Evolutionary conservation across 2,797 vertebrate species (phyloP).

Genomic region (Toxotes lorentzi): DNA sequence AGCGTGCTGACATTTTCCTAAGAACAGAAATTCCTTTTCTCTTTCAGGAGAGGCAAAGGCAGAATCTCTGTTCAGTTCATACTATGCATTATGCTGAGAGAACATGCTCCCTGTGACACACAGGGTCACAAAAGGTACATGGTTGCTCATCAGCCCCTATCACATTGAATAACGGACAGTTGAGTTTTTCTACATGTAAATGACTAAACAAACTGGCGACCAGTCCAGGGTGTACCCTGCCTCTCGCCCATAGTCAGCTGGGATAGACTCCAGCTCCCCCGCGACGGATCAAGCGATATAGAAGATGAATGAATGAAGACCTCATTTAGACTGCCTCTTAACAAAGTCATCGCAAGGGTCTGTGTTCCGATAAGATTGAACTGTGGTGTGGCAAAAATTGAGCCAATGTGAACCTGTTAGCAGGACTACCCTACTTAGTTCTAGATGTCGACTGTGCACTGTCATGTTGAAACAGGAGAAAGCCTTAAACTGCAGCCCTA

Average conservation of each 20-base stretch:
- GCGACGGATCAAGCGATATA: no score
- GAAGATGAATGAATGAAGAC: no score
- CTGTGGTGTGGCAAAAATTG: neutral
- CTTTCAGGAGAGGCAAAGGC: slow-evolving; percentile 3
- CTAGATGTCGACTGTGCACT: neutral
- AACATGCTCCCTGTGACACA: slow-evolving; percentile 1
- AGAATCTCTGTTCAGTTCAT: neutral
- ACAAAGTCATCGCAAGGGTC: slow-evolving; percentile 5
- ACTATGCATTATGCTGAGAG: slow-evolving; percentile 5
- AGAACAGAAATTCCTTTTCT: neutral
- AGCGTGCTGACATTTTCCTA: slow-evolving; percentile 15
- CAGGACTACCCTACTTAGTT: neutral
- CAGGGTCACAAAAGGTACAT: slow-evolving; percentile 9
- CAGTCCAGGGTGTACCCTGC: no score
- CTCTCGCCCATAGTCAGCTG: no score
- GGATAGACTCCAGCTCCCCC: no score
- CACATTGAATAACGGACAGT: slow-evolving; percentile 14
- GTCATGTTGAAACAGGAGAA: no score
- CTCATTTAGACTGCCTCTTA: neutral
- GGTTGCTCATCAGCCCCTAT: slow-evolving; percentile 19
- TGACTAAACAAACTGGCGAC: neutral
- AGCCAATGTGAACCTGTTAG: neutral
- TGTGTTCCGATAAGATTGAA: neutral
- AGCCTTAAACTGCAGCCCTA: no score
- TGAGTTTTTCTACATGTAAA: neutral